Conservation (phyloP, 2,113 vertebrate species). For the Cyrtonyx montezumae region DNA sequence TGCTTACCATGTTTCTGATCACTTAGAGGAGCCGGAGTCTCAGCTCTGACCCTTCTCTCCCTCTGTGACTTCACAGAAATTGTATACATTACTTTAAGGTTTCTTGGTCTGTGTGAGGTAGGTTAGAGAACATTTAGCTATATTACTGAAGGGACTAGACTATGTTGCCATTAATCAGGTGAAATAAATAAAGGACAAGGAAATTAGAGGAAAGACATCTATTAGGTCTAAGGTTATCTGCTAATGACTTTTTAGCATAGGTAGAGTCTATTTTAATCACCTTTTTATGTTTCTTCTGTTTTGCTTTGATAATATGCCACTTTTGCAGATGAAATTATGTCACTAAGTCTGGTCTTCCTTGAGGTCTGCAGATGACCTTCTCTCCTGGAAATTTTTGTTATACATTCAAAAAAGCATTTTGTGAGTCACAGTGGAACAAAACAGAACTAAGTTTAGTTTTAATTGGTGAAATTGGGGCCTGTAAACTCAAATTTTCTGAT, state of each 20-base stretch:
- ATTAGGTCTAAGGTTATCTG: not conserved
- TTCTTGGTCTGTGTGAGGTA: not conserved
- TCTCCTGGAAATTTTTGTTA: not conserved
- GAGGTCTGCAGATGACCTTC: not conserved
- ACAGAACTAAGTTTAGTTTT: conserved; percentile 11
- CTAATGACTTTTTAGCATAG: not conserved
- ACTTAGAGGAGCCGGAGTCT: not conserved
- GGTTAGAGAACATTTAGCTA: not conserved
- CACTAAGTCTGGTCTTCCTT: not conserved
- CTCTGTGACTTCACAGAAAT: not conserved
- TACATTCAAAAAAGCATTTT: not conserved
- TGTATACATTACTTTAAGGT: not conserved
- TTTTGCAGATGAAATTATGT: conserved; percentile 1
- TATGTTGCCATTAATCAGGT: not conserved
- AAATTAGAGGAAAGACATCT: not conserved
- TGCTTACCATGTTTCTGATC: not conserved
- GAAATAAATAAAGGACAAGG: not conserved
- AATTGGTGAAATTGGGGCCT: not conserved
- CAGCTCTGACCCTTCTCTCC: not conserved
- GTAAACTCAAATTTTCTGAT: not conserved
- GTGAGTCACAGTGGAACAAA: not conserved
- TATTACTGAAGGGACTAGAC: not conserved
- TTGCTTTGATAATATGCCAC: not conserved
- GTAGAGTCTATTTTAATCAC: not conserved
- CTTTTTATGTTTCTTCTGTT: not conserved